These are phyloP conservation scores for Cerceris rybyensis DNA, from an alignment of 2,888 invertebrate genomes.

Conservation along the genomic window DNA sequence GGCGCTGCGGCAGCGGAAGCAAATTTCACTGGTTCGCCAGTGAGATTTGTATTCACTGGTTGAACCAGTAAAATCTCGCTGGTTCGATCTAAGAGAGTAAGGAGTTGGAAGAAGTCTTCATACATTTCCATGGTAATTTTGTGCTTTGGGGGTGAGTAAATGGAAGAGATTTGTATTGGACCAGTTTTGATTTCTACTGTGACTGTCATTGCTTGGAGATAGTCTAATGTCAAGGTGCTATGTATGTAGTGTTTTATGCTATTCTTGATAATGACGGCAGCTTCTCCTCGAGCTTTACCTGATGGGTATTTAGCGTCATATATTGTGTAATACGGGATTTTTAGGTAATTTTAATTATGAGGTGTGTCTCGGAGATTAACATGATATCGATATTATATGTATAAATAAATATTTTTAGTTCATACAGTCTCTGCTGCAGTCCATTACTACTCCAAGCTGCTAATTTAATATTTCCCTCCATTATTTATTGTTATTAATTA, in stretches of 20 bases:
- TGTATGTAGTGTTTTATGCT: conserved; percentile 53
- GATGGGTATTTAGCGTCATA: conserved; percentile 38
- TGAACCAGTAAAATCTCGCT: too few species aligned
- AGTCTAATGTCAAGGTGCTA: conserved; percentile 3
- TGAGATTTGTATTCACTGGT: too few species aligned
- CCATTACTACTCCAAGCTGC: conserved; percentile 9
- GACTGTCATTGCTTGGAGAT: conserved; percentile 51
- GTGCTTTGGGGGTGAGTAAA: too few species aligned
- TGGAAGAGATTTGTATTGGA: too few species aligned
- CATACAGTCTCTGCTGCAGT: neutral
- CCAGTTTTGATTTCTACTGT: conserved; percentile 20
- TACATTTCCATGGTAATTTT: too few species aligned
- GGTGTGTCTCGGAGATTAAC: neutral
- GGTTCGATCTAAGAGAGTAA: too few species aligned
- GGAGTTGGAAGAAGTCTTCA: conserved; percentile 39
- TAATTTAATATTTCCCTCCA: neutral
- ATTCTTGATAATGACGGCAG: conserved; percentile 52
- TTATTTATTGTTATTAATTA: conserved; percentile 3
- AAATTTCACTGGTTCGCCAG: too few species aligned
- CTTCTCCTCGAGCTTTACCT: conserved; percentile 47
- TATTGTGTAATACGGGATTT: neutral
- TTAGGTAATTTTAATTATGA: neutral
- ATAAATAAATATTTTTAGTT: neutral
- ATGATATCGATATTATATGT: neutral
- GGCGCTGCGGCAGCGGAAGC: too few species aligned